These are phyloP conservation scores for Echiichthys vipera DNA, from an alignment of 2,797 vertebrate species.

Conservation along the genomic window DNA sequence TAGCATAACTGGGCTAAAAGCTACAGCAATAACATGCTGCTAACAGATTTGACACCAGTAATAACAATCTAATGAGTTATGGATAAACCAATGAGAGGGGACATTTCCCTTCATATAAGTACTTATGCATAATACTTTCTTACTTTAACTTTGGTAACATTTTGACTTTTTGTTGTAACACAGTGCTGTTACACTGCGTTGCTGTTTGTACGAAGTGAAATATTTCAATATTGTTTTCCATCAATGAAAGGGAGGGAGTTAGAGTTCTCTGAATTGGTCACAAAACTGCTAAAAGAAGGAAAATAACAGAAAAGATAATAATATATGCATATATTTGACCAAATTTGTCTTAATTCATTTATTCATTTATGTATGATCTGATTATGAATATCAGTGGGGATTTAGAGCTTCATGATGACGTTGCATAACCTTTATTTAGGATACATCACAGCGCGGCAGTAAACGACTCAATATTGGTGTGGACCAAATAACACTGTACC, in stretches of 20 bases:
- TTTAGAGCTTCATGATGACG: background rate
- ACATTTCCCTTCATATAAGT: background rate
- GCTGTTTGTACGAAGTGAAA: too few species aligned
- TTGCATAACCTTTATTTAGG: too few species aligned
- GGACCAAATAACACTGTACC: too few species aligned
- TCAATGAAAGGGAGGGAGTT: too few species aligned
- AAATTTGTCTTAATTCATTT: background rate
- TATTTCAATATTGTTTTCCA: too few species aligned
- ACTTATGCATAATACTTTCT: background rate
- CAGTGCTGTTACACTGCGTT: background rate
- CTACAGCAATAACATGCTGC: background rate
- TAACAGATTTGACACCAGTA: background rate
- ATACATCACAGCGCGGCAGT: too few species aligned
- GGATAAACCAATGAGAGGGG: background rate
- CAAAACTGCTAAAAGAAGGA: background rate
- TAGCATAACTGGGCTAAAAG: background rate
- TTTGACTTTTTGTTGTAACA: background rate
- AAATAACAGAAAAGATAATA: too few species aligned
- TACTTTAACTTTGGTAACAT: background rate
- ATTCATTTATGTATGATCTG: background rate
- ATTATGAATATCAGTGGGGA: background rate
- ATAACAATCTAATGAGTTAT: background rate
- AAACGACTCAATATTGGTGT: too few species aligned
- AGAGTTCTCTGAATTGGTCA: background rate
- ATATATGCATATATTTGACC: too few species aligned